Evolutionary conservation across 2,888 invertebrate species (phyloP).

Genomic region (Cryptocephalus moraei): DNA sequence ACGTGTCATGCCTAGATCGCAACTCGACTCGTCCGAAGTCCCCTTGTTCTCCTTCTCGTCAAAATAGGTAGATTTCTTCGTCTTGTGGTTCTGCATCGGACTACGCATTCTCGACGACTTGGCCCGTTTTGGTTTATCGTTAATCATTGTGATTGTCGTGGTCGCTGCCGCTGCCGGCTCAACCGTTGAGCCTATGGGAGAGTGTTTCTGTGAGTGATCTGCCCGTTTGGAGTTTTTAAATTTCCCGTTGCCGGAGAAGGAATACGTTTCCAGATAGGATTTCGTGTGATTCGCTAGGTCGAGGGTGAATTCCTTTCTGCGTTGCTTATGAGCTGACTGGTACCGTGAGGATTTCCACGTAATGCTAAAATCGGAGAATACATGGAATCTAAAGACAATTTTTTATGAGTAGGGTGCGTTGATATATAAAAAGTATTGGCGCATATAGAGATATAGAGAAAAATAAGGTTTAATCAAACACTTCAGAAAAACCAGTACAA

Average conservation of each 20-base stretch:
- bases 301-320: constrained; percentile 54
- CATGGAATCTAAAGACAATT: neutral
- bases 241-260: constrained; percentile 12
- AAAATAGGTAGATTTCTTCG: constrained; percentile 12
- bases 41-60: constrained; percentile 20
- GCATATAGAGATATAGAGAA: too few species aligned
- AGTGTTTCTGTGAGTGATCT: constrained; percentile 12
- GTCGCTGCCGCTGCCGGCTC: too few species aligned
- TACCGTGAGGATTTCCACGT: constrained; percentile 41
- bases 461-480: too few species aligned
- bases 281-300: constrained; percentile 45
- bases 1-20: constrained; percentile 18
- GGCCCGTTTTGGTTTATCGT: constrained; percentile 33
- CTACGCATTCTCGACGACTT: constrained; percentile 33
- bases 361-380: constrained; percentile 14
- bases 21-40: constrained; percentile 40
- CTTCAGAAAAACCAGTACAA: too few species aligned
- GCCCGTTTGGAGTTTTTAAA: constrained; percentile 14
- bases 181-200: constrained; percentile 9
- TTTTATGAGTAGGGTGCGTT: too few species aligned
- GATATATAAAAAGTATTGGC: too few species aligned
- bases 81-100: constrained; percentile 32
- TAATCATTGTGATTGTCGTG: constrained; percentile 20
- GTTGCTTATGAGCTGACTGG: constrained; percentile 36
- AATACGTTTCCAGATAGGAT: constrained; percentile 14